Evolutionary conservation across 2,113 vertebrate genomes (phyloP), one percentile per base, ranked within the genome.

Genomic region (Junco hyemalis): DNA sequence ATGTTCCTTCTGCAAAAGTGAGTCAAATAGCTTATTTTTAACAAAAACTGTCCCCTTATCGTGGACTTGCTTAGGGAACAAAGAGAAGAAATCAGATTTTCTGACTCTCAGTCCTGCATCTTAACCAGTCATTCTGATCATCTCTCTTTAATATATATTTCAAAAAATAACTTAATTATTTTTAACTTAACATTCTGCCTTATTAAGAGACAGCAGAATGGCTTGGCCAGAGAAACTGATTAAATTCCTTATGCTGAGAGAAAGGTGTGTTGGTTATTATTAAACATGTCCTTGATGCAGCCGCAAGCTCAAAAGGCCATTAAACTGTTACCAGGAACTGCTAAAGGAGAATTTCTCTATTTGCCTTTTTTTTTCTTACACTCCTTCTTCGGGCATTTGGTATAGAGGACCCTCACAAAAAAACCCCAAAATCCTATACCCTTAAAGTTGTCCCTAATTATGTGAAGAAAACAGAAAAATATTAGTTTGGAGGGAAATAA

Each of bases 71-170:
- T 90, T 8, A 72, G 48, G 56, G 23, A 59, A 65, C 25, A 89
- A 63, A 72, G 56, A 66, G 12, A 91, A 26, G n/a, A 92, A 88
- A 80, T 66, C 59, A 78, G 44, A 36, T 94, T 93, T 94, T 86
- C 56, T 31, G 12, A 40, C 48, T 77, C 38, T 77, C 16, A 60
- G 20, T 20, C 15, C 35, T 66, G 56, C 14, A 69, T 86, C 45
- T 81, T 86, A 83, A 59, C 38, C 11, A 57, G 33, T 76, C 8
- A 42, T 66, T 81, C 29, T 53, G 25, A 24, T 64, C 6, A 50
- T 68, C 28, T 89, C 81, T 86, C 33, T 74, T 93, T 70, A 86
- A 14, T 26, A 19, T 33, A 35, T 61, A 45, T 80, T 81, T 35
- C 40, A 42, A 8, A 57, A 77, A 82, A 53, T 0, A 90, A 90